A percentile compares a stretch with the other conserved stretches of the same genome.
These are phyloP conservation scores for Steromphala cineraria DNA, from an alignment of 2,888 invertebrate genomes.

Conservation along the genomic window DNA sequence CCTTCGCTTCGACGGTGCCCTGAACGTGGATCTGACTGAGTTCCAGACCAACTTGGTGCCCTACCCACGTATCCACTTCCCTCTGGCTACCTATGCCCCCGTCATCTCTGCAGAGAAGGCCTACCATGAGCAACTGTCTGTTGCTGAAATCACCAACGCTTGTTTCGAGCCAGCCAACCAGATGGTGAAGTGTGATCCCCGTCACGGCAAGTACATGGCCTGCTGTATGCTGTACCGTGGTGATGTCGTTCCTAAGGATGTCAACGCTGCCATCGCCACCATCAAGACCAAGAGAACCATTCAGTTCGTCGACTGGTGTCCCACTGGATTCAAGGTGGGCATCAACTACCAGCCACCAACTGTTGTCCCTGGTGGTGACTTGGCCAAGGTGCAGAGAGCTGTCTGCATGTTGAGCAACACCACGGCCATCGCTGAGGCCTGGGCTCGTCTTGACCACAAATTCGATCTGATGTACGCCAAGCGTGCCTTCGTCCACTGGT, in stretches of 20 bases:
- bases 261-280: constrained; percentile 65
- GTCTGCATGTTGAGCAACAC: constrained; percentile 77
- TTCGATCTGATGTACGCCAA: constrained; percentile 64
- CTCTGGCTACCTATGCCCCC: constrained; percentile 89
- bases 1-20: constrained; percentile 77
- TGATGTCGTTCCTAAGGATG: constrained; percentile 67
- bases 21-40: constrained; percentile 77
- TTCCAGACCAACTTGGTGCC: constrained; percentile 78
- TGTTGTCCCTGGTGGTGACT: constrained; percentile 95
- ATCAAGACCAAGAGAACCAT: constrained; percentile 67
- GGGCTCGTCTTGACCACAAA: constrained; percentile 74
- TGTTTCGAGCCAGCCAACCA: constrained; percentile 90
- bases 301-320: constrained; percentile 77
- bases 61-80: constrained; percentile 94
- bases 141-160: constrained; percentile 92
- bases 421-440: constrained; percentile 77
- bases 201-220: constrained; percentile 74
- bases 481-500: constrained; percentile 71
- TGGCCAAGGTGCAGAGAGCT: constrained; percentile 78
- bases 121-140: constrained; percentile 86
- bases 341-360: constrained; percentile 85
- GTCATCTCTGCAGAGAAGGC: constrained; percentile 95
- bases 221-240: constrained; percentile 69
- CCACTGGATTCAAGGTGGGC: constrained; percentile 82
- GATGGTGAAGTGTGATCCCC: constrained; percentile 85